Conservation (phyloP, 2,797 vertebrate species). For the Sarcophilus harrisii region DNA sequence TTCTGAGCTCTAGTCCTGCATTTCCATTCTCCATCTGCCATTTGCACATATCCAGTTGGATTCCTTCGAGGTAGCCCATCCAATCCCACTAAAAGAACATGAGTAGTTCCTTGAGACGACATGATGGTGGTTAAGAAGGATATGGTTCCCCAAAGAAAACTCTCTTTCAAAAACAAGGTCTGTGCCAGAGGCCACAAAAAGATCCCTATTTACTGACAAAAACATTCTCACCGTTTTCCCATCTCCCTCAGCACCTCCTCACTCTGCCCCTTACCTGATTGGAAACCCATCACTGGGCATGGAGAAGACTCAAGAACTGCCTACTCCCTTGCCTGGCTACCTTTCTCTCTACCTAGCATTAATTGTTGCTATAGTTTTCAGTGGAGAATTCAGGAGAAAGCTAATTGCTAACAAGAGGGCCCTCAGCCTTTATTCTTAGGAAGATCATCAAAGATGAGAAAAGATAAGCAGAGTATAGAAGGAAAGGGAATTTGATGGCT, state of each 20-base stretch:
- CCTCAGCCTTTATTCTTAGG: not conserved
- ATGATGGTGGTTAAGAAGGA: not conserved
- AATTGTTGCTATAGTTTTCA: not conserved
- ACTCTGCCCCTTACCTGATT: not conserved
- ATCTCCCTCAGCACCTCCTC: not conserved
- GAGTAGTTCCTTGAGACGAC: not conserved
- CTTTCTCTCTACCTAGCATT: not conserved
- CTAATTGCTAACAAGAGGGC: not conserved
- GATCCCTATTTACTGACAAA: not conserved
- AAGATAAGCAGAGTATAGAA: not conserved
- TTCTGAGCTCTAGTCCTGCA: not conserved
- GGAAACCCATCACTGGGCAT: not conserved
- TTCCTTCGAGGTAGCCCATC: not conserved
- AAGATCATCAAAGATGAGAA: not conserved
- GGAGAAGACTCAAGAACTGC: not conserved
- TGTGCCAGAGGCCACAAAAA: not conserved
- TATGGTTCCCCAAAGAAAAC: not conserved
- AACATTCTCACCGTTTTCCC: not conserved
- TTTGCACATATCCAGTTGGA: not conserved
- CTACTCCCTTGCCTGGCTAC: not conserved
- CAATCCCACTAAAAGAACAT: not conserved
- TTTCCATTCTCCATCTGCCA: not conserved
- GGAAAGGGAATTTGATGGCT: not conserved
- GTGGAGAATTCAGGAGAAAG: not conserved
- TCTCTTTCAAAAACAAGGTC: not conserved